Evolutionary conservation across 2,888 invertebrate species (phyloP).

Genomic region (Ophion slaviceki): DNA sequence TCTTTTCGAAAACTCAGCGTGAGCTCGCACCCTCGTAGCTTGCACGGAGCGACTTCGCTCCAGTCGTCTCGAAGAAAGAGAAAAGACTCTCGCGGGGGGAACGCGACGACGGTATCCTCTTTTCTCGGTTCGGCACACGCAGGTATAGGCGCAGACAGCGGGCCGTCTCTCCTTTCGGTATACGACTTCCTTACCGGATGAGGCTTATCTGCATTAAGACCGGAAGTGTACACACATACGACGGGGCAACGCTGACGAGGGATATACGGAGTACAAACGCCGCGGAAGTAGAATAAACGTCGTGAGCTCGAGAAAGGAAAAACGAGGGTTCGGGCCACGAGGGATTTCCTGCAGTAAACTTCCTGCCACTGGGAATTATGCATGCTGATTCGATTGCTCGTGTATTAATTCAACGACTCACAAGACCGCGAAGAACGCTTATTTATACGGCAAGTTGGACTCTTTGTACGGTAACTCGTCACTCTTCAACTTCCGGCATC

Average conservation of each 20-base stretch:
- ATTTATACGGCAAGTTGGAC: too few relatives aligned
- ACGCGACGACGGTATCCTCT: conserved; percentile 9
- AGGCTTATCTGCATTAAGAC: conserved; percentile 53
- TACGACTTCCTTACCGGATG: conserved; percentile 53
- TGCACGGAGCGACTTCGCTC: conserved; percentile 7
- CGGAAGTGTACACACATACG: conserved; percentile 65
- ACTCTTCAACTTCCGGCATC: too few relatives aligned
- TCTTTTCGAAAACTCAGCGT: conserved; percentile 12
- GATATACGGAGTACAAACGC: conserved; percentile 10
- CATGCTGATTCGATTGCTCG: not conserved
- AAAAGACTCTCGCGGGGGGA: not conserved
- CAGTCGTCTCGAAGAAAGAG: conserved; percentile 45
- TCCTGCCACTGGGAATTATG: conserved; percentile 42
- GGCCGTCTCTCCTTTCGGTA: conserved; percentile 32
- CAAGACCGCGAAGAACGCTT: not conserved
- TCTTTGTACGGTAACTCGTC: too few relatives aligned
- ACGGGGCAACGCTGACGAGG: conserved; percentile 7
- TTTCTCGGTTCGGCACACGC: conserved; percentile 17
- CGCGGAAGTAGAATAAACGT: conserved; percentile 38
- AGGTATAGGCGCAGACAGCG: conserved; percentile 30
- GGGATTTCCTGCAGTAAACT: conserved; percentile 56
- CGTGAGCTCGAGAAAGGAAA: conserved; percentile 24
- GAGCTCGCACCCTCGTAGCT: conserved; percentile 14
- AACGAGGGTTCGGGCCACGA: conserved; percentile 23
- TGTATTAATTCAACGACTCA: conserved; percentile 2